phyloP scores from a whole-genome alignment of 2,888 invertebrate species.

The Tipula vernalis region DNA sequence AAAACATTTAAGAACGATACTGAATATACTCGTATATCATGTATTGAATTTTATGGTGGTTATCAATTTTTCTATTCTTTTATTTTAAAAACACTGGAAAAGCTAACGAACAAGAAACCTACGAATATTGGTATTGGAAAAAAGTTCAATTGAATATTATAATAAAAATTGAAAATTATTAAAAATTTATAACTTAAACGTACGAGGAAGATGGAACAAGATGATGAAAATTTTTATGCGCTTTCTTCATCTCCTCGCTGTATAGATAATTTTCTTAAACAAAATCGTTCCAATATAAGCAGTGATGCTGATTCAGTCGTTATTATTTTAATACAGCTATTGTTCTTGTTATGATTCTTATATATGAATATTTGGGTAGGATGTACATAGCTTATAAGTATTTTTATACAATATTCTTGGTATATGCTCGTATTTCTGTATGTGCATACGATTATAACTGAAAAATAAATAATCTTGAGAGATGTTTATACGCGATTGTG shows the following conservation, averaged over 20 bases:
- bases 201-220: too few species aligned
- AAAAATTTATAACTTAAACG: too few species aligned
- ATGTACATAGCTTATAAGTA: too few species aligned
- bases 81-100: neutral
- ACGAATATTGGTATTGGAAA: neutral
- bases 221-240: neutral
- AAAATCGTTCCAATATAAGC: neutral
- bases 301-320: neutral
- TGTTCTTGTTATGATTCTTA: neutral
- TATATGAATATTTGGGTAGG: neutral
- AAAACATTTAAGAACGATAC: neutral
- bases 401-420: neutral
- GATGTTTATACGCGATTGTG: neutral
- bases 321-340: neutral
- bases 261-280: neutral
- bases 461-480: neutral
- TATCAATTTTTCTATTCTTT: neutral
- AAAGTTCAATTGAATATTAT: neutral
- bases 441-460: neutral
- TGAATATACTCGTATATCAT: neutral
- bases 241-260: neutral
- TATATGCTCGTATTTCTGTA: neutral
- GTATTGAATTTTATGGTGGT: too few species aligned
- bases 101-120: neutral
- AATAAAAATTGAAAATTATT: neutral